Evolutionary conservation across 2,797 vertebrate genomes (phyloP).

Genomic region (Pipistrellus kuhlii): DNA sequence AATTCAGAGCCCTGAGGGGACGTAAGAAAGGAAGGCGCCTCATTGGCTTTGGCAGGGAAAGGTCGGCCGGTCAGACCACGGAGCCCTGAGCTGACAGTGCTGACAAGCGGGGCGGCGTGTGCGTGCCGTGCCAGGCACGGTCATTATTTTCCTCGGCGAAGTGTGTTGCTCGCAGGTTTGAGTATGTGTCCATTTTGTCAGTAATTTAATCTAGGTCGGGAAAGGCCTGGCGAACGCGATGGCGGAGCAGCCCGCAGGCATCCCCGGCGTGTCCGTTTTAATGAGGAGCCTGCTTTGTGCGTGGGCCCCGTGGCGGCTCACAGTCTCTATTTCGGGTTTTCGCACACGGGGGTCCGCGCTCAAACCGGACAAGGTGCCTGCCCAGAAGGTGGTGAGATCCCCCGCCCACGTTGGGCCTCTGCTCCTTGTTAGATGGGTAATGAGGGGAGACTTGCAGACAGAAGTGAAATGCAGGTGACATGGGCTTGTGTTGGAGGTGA

Average conservation of each 20-base stretch:
- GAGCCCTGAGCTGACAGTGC: slow-evolving; percentile 72
- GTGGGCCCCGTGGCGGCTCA: slow-evolving; percentile 67
- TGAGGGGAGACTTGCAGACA: slow-evolving; percentile 67
- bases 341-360: slow-evolving; percentile 62
- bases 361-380: slow-evolving; percentile 67
- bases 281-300: slow-evolving; percentile 79
- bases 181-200: slow-evolving; percentile 80
- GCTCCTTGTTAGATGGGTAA: slow-evolving; percentile 75
- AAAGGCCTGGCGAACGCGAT: slow-evolving; percentile 78
- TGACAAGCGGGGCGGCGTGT: slow-evolving; percentile 69
- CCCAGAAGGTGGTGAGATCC: slow-evolving; percentile 61
- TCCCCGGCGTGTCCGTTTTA: slow-evolving; percentile 74
- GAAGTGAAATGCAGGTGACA: slow-evolving; percentile 59
- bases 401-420: not conserved
- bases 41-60: slow-evolving; percentile 77
- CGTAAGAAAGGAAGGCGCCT: slow-evolving; percentile 77
- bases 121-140: slow-evolving; percentile 69
- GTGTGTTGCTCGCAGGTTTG: slow-evolving; percentile 72
- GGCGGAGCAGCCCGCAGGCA: slow-evolving; percentile 68
- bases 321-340: slow-evolving; percentile 73
- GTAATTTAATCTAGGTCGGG: slow-evolving; percentile 81
- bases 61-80: slow-evolving; percentile 23
- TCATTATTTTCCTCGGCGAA: slow-evolving; percentile 75
- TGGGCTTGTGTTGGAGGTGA: slow-evolving; percentile 59
- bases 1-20: slow-evolving; percentile 74